A percentile compares a stretch with the other conserved stretches of the same genome.
Conservation (phyloP, 2,888 invertebrate genomes). For the Exocentrus adspersus region DNA sequence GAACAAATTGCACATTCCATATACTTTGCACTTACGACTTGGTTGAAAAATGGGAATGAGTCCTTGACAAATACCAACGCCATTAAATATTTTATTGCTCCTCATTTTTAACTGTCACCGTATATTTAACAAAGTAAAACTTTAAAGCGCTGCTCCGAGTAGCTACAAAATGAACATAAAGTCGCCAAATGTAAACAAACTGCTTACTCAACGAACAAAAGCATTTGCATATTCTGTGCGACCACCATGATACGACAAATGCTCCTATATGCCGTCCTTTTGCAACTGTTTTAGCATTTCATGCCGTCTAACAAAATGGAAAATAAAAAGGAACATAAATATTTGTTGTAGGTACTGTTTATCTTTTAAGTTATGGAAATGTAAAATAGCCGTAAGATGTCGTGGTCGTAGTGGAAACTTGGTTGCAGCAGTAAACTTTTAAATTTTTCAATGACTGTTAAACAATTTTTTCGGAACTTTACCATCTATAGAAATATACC, state of each 20-base stretch:
- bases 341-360: slow-evolving; percentile 8
- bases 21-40: neutral
- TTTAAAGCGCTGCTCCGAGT: slow-evolving; percentile 10
- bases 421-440: no score
- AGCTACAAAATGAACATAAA: slow-evolving; percentile 25
- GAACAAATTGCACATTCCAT: slow-evolving; percentile 1
- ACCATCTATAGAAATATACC: no score
- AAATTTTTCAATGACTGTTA: no score
- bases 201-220: slow-evolving; percentile 24
- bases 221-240: slow-evolving; percentile 25
- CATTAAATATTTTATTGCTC: neutral
- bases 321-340: slow-evolving; percentile 5
- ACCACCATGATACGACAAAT: slow-evolving; percentile 18
- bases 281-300: slow-evolving; percentile 14
- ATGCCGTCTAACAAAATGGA: slow-evolving; percentile 1
- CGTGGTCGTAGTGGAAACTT: neutral
- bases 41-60: neutral
- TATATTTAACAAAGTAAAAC: slow-evolving; percentile 15
- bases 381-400: slow-evolving; percentile 2
- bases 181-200: slow-evolving; percentile 26
- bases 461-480: no score
- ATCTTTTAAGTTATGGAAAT: slow-evolving; percentile 5
- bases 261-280: slow-evolving; percentile 3
- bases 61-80: neutral
- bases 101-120: slow-evolving; percentile 9